A percentile compares a stretch with the other conserved stretches of the same genome.
phyloP scores from a whole-genome alignment of 2,888 invertebrate genomes.

The Microctonus hyperodae region DNA sequence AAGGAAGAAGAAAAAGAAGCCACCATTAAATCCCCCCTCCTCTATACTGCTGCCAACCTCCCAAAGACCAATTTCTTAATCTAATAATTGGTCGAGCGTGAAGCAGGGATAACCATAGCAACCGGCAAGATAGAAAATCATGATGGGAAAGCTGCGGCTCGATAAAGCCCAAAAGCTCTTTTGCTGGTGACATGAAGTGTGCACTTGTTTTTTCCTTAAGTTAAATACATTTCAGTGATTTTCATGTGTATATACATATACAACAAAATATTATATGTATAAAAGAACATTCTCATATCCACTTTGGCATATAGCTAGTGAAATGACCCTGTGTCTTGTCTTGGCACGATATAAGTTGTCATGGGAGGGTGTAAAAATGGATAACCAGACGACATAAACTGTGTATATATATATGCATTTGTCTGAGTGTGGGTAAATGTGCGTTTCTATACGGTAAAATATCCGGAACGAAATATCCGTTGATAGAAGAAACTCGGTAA shows the following conservation, averaged over 20 bases:
- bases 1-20: slow-evolving; percentile 15
- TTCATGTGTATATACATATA: neutral
- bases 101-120: slow-evolving; percentile 28
- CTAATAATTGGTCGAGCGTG: slow-evolving; percentile 29
- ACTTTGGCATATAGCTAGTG: neutral
- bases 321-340: slow-evolving; percentile 12
- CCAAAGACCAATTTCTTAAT: slow-evolving; percentile 31
- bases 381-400: neutral
- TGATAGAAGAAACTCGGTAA: slow-evolving; percentile 16
- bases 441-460: slow-evolving; percentile 10
- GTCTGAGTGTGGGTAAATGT: neutral
- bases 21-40: neutral
- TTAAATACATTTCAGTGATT: neutral
- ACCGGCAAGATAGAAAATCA: slow-evolving; percentile 11
- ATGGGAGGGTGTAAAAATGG: neutral
- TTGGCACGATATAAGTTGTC: neutral
- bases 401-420: too few species aligned
- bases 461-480: slow-evolving; percentile 35
- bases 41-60: too few species aligned
- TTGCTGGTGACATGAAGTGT: slow-evolving; percentile 15
- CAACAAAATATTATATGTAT: too few species aligned
- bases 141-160: neutral
- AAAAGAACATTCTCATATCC: slow-evolving; percentile 6
- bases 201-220: neutral
- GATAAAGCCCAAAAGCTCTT: slow-evolving; percentile 14